These are phyloP conservation scores for Scelioninae gen. 2 DNA, from an alignment of 2,888 invertebrate genomes.

Conservation along the genomic window DNA sequence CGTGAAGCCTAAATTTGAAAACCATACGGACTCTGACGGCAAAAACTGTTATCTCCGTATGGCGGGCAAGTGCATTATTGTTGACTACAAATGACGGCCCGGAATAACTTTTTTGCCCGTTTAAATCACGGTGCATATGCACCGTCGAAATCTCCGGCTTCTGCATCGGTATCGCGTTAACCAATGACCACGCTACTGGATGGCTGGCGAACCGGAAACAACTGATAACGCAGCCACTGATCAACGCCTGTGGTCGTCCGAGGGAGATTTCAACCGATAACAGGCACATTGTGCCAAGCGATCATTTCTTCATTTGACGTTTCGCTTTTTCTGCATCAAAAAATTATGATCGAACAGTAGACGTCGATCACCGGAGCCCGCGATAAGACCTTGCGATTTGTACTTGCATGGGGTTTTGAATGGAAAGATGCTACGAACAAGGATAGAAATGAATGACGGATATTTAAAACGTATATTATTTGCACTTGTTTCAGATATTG, in stretches of 20 bases:
- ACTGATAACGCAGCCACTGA: conserved; percentile 73
- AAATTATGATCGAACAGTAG: conserved; percentile 20
- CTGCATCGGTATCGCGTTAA: conserved; percentile 70
- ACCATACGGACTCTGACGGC: conserved; percentile 31
- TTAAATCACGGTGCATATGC: conserved; percentile 59
- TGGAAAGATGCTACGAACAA: too few species aligned
- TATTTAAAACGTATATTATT: too few species aligned
- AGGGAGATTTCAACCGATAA: conserved; percentile 69
- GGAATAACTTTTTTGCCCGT: conserved; percentile 55
- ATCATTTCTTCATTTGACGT: conserved; percentile 58
- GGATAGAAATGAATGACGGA: too few species aligned
- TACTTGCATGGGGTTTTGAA: too few species aligned
- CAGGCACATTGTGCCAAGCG: conserved; percentile 67
- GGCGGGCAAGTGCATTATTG: conserved; percentile 56
- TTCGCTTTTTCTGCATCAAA: conserved; percentile 21
- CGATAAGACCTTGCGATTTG: too few species aligned
- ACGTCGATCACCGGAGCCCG: not conserved
- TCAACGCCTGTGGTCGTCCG: conserved; percentile 70
- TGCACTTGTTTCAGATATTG: too few species aligned
- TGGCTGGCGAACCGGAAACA: conserved; percentile 74
- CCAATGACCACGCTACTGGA: conserved; percentile 59
- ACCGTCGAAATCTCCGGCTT: conserved; percentile 57
- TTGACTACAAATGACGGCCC: conserved; percentile 55
- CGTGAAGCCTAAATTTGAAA: conserved; percentile 27
- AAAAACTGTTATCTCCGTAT: conserved; percentile 49